Base-by-base conservation (phyloP, 2,113 vertebrate genomes). In the Gnathochromis pfefferi region DNA sequence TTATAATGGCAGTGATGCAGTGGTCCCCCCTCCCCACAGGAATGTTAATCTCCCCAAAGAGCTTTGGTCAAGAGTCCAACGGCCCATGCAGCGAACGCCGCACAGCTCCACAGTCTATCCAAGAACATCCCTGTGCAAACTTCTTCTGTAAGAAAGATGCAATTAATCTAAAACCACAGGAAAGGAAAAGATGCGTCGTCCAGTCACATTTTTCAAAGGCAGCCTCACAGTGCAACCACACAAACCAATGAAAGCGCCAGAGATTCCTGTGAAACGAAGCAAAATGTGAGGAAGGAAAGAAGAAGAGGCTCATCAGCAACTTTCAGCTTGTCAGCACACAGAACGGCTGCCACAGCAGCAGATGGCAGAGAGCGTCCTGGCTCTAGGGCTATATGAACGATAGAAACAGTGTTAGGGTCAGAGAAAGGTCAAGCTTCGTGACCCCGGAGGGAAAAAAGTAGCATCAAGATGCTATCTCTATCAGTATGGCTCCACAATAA, bases 1-100 rank as follows among this genome's bases (percentile, higher is more conserved):
- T 93, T 94, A 91, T 93, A 93, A 91, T 90, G 83, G 91, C 88
- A 91, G 85, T 91, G 92, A 94, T 95, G 91, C 85, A 83, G 80
- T 84, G 40, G 68, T 31, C 81, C 87, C 90, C 84, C 54, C 65
- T 38, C 31, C 54, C 78, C 80, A 3, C 28, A 94, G 94, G 95
- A 96, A 96, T 96, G 93, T 94, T 94, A 95, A 96, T 96, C 95
- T 94, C 75, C 87, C 89, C 80, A 73, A 87, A 85, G 89, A 65
- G 87, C 92, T 95, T 93, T 93, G 91, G 92, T 93, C 88, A 89
- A 93, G 94, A 94, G 93, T 95, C 94, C 93, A 89, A 81, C 23
- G 87, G 91, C 75, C 88, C 84, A 78, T 87, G 79, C 89, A 92
- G 28, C 8, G 10, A 93, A 85, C 47, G 84, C 78, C 80, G 53